Evolutionary conservation across 30 jellyfish, hydroid and myxozoan species (phyloP), one percentile per base, ranked within the genome.

Genomic region (Nemopilema nomurai): DNA sequence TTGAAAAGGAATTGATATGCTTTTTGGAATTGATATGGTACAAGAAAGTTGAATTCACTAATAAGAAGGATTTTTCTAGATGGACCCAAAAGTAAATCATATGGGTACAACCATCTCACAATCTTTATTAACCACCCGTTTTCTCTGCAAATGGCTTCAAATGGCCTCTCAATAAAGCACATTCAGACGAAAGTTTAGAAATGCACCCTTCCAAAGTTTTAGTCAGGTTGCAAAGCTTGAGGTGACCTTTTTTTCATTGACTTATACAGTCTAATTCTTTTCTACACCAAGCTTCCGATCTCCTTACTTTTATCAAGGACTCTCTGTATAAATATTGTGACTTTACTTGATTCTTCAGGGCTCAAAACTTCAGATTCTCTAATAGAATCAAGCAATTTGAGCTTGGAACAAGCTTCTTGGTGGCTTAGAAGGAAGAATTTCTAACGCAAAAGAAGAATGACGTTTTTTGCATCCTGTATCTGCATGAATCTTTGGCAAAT

Each of bases 191-290:
- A 41, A 41, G 57, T 41, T 41, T 6, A 13, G 57, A 41, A 41
- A 41, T 41, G 57, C 57, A 13, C 13, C 57, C 57, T 41, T 41
- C 57, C 13, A 41, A 41, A 78, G 69, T 87, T 87, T 26, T 64
- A 87, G 69, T 85, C 96, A 26, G 96, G 96, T 28, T 86, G 90
- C 88, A 87, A 69, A 30, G 85, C 62, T 85, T 71, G 71, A 24
- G 90, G 77, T 33, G 90, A 51, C 64, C 77, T 77, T 68, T 31
- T 71, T 79, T 87, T 87, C 84, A 87, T 57, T 32, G 28, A 67
- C 83, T 87, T 66, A 31, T 87, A 77, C 52, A 87, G 79, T 0
- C 96, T 68, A 62, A 87, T 75, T 51, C 90, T 69, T 49, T 90
- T 87, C 49, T 87, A 86, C 28, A 87, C 73, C 75, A 71, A 87